A percentile compares a stretch with the other conserved stretches of the same genome.
Conservation (phyloP, 2,888 invertebrate genomes). For the Tetheella fluctuosa region DNA sequence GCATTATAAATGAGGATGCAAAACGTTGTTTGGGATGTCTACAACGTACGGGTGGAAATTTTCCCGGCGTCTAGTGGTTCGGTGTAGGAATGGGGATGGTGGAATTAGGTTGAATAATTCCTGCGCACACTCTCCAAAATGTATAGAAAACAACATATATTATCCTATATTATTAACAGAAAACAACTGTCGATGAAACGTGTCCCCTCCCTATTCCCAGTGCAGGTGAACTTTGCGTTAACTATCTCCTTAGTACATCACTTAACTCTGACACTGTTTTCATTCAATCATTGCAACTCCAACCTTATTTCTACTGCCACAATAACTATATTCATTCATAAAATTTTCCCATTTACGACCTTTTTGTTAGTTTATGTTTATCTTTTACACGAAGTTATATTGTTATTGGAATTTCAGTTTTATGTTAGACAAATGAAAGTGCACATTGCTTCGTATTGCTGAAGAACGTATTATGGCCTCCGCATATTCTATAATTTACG, state of each 20-base stretch:
- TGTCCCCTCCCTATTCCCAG: conserved; percentile 39
- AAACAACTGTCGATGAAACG: conserved; percentile 26
- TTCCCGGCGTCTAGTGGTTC: no score
- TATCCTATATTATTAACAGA: no score
- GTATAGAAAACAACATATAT: no score
- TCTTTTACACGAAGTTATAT: conserved; percentile 3
- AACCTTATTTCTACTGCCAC: conserved; percentile 15
- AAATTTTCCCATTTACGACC: not conserved
- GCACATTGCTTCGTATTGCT: not conserved
- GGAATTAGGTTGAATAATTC: no score
- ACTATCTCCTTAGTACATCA: conserved; percentile 65
- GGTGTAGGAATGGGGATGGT: no score
- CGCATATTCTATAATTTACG: not conserved
- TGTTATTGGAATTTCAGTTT: not conserved
- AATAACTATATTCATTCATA: conserved; percentile 12
- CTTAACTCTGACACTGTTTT: conserved; percentile 46
- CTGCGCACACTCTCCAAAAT: no score
- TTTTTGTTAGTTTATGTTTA: not conserved
- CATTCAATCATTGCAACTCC: conserved; percentile 15
- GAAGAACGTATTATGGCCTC: not conserved
- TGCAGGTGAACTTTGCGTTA: conserved; percentile 62
- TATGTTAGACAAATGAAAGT: not conserved
- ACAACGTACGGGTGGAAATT: no score
- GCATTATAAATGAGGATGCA: no score
- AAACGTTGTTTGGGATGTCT: no score